Base-by-base conservation (phyloP, 2,797 vertebrate species). In the Coilia nasus region DNA sequence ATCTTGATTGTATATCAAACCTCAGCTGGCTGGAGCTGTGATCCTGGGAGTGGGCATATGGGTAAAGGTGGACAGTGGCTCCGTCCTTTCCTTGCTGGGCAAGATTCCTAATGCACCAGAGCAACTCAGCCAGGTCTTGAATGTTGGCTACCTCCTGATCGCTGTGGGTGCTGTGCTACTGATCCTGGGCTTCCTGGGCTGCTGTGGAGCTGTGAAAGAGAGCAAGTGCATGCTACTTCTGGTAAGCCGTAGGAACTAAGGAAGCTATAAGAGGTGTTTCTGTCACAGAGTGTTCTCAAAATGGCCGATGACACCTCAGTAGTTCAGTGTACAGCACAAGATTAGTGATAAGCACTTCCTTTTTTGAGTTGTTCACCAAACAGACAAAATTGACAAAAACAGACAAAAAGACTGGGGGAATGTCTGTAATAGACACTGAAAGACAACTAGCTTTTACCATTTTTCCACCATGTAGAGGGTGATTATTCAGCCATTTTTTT, bases 131-230 rank as follows among this genome's bases (percentile, higher is more conserved):
- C 95, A 96, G 90, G 81, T 97, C 44, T 90, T 95, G 14, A 94
- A 96, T 0, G 95, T 96, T 85, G 95, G 95, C 9, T 96, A 96
- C 91, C 93, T 97, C 88, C 91, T 96, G 90, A 96, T 97, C 0
- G 95, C 93, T 0, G 19, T 96, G 0, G 96, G 96, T 0, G 83
- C 50, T 0, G 87, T 97, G 28, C 93, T 97, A 83, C 84, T 96
- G 9, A 0, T 96, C 83, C 92, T 97, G 7, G 96, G 96, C 50
- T 96, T 97, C 78, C 93, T 97, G 12, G 96, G 96, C 87, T 96
- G 96, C 90, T 96, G 93, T 2, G 96, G 96, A 2, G 96, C 96
- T 1, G 0, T 95, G 81, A 93, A 21, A 35, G 95, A 97, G 90
- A 96, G 91, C 93, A 92, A 85, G 83, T 96, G 95, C 12, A 93